Evolutionary conservation across 2,113 vertebrate genomes (phyloP).

Genomic region (Zosterops borbonicus): DNA sequence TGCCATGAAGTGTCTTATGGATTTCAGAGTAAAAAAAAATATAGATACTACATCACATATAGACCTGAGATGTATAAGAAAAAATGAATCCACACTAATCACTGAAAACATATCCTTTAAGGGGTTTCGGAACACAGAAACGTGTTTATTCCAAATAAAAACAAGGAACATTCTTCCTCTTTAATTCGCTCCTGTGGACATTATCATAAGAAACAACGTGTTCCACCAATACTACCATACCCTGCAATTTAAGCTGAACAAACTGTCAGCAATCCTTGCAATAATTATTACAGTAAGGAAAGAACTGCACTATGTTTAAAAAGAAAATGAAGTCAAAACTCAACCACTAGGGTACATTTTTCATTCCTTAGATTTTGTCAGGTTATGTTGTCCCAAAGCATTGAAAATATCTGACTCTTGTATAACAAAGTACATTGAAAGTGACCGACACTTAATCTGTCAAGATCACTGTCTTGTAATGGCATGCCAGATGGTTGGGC

Average conservation of each 20-base stretch:
- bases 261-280: background rate
- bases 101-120: background rate
- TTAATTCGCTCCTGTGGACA: background rate
- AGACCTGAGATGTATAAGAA: background rate
- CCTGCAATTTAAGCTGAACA: background rate
- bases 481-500: constrained; percentile 4
- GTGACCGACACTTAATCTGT: background rate
- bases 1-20: background rate
- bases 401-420: background rate
- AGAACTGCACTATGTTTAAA: background rate
- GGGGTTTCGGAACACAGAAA: background rate
- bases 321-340: background rate
- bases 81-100: background rate
- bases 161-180: background rate
- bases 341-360: background rate
- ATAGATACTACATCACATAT: background rate
- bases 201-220: background rate
- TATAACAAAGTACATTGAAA: background rate
- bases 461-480: constrained; percentile 5
- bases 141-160: background rate
- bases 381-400: background rate
- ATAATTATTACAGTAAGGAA: background rate
- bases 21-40: background rate
- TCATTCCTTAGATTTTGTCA: background rate
- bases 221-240: background rate